A percentile compares a stretch with the other conserved stretches of the same genome.
Conservation (phyloP, 2,113 vertebrate species). For the Corythornis vintsioides region DNA sequence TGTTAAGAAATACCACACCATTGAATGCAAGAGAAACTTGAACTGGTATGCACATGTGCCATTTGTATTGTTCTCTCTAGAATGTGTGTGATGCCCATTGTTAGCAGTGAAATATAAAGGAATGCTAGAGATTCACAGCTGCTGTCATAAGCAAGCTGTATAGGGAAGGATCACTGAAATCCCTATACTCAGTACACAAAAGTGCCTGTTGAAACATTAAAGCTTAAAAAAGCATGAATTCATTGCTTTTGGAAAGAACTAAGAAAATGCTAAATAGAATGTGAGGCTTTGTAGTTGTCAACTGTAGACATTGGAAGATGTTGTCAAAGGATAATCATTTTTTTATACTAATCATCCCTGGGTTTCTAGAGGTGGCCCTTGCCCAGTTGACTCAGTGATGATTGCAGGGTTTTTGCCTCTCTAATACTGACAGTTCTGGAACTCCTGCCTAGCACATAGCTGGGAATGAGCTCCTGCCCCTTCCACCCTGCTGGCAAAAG, state of each 20-base stretch:
- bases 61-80: background rate
- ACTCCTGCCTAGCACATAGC: background rate
- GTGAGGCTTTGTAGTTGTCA: background rate
- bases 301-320: background rate
- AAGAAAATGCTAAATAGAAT: background rate
- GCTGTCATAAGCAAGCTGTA: background rate
- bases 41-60: background rate
- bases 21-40: background rate
- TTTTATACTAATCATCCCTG: accelerated
- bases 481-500: background rate
- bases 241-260: background rate
- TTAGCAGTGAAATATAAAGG: background rate
- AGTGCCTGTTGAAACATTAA: background rate
- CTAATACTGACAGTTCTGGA: background rate
- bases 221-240: background rate
- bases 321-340: background rate
- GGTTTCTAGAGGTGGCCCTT: background rate
- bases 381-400: background rate
- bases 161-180: background rate
- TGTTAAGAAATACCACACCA: background rate
- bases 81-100: accelerated
- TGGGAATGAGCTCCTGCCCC: background rate
- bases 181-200: background rate
- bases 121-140: background rate
- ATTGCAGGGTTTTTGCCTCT: background rate